phyloP scores from a whole-genome alignment of 2,797 vertebrate genomes.

The Bovichtus variegatus region DNA sequence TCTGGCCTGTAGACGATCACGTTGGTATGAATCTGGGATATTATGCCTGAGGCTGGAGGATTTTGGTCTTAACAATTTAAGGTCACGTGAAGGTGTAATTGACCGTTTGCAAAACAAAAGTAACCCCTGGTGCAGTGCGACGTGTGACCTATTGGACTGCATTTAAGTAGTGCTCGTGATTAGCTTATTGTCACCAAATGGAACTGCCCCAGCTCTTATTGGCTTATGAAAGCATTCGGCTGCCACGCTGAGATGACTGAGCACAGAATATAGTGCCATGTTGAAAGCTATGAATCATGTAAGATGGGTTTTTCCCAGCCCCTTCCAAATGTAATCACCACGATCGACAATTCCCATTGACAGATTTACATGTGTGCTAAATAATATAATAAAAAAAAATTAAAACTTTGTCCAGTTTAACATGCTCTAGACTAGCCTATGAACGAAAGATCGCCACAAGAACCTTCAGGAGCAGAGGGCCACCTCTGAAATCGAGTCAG shows the following conservation, averaged over 20 bases:
- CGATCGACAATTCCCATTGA: constrained; percentile 17
- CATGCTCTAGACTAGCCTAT: neutral
- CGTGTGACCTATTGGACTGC: constrained; percentile 10
- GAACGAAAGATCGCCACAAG: neutral
- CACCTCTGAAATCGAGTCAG: neutral
- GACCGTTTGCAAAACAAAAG: neutral
- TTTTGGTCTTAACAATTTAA: neutral
- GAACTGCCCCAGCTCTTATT: constrained; percentile 1
- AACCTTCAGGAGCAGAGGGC: neutral
- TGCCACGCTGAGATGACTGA: constrained; percentile 31
- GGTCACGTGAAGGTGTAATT: neutral
- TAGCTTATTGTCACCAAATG: constrained; percentile 19
- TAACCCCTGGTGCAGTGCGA: neutral
- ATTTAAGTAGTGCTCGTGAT: constrained; percentile 8
- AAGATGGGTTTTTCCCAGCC: neutral
- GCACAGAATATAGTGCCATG: neutral
- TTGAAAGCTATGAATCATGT: constrained; percentile 34
- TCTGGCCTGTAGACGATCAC: neutral
- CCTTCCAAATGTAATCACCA: constrained; percentile 13
- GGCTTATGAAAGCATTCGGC: constrained; percentile 28
- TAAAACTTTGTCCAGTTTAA: neutral
- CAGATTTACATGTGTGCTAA: constrained; percentile 13
- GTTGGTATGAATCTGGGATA: neutral
- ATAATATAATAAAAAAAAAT: constrained; percentile 13
- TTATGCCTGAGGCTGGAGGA: neutral